A percentile compares a stretch with the other conserved stretches of the same genome.
These are phyloP conservation scores for Melanotaenia parkinsoni DNA, from an alignment of 2,797 vertebrate species.

Conservation along the genomic window DNA sequence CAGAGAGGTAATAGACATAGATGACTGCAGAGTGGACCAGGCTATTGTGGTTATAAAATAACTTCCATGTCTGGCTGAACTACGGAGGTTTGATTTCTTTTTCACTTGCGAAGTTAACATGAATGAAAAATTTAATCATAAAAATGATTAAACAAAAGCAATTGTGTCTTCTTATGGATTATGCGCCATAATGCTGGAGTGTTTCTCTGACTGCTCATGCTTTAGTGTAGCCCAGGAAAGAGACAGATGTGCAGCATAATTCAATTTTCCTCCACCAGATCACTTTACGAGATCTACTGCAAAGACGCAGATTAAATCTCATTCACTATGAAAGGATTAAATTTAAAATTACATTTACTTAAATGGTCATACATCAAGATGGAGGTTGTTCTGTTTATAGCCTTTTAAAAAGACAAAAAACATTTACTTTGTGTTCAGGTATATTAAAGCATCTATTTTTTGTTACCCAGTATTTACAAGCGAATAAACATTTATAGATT, in stretches of 20 bases:
- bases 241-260: constrained; percentile 38
- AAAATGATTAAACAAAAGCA: background rate
- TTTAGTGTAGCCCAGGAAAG: constrained; percentile 13
- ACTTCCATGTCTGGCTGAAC: rapidly evolving
- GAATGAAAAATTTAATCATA: background rate
- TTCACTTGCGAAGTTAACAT: background rate
- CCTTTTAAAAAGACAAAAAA: background rate
- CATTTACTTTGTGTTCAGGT: constrained; percentile 4
- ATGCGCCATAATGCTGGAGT: background rate
- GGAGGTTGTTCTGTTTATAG: background rate
- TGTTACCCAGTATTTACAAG: no score
- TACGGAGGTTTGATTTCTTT: no score
- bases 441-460: background rate
- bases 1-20: background rate
- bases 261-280: constrained; percentile 33
- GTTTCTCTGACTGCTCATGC: background rate
- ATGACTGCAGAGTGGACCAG: background rate
- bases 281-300: constrained; percentile 23
- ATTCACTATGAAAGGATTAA: constrained; percentile 22
- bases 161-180: background rate
- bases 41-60: background rate
- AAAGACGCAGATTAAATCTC: constrained; percentile 15
- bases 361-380: background rate
- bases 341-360: constrained; percentile 22
- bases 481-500: no score